Evolutionary conservation across 2,888 invertebrate species (phyloP).

Genomic region (Caenorhabditis becei): DNA sequence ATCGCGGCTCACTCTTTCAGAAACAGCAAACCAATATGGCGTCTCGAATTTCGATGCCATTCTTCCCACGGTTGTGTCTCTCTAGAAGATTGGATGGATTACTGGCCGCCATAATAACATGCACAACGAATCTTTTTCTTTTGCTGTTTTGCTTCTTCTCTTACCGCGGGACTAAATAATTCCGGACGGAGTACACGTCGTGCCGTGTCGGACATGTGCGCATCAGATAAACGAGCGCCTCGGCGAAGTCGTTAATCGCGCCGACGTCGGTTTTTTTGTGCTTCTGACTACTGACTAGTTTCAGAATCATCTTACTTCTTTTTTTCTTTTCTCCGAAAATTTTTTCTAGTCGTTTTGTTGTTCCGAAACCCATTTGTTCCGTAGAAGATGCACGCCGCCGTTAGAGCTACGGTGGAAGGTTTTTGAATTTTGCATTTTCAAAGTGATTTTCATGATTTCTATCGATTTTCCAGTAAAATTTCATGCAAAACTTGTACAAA

Average conservation of each 20-base stretch:
- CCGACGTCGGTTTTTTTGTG: background rate
- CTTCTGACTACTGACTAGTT: constrained; percentile 23
- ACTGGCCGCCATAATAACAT: constrained; percentile 35
- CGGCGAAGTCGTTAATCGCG: constrained; percentile 40
- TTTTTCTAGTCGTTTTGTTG: too few species aligned
- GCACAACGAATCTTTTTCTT: constrained; percentile 20
- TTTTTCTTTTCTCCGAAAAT: background rate
- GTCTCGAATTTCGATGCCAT: constrained; percentile 45
- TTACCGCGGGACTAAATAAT: constrained; percentile 54
- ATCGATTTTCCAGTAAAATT: too few species aligned
- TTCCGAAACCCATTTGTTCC: too few species aligned
- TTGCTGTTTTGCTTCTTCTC: constrained; percentile 2
- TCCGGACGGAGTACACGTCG: constrained; percentile 19
- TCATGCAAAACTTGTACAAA: too few species aligned
- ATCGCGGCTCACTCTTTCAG: constrained; percentile 11
- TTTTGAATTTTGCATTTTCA: too few species aligned
- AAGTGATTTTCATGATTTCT: too few species aligned
- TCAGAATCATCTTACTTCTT: constrained; percentile 19
- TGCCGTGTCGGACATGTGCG: constrained; percentile 11
- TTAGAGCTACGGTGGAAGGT: too few species aligned
- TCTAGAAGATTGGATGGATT: constrained; percentile 44
- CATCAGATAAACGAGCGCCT: constrained; percentile 53
- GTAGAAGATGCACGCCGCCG: too few species aligned
- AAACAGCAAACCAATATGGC: constrained; percentile 47
- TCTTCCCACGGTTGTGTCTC: constrained; percentile 30